Conservation (phyloP, 1,140 invertebrate genomes). For the Drosophila nigromelanica region DNA sequence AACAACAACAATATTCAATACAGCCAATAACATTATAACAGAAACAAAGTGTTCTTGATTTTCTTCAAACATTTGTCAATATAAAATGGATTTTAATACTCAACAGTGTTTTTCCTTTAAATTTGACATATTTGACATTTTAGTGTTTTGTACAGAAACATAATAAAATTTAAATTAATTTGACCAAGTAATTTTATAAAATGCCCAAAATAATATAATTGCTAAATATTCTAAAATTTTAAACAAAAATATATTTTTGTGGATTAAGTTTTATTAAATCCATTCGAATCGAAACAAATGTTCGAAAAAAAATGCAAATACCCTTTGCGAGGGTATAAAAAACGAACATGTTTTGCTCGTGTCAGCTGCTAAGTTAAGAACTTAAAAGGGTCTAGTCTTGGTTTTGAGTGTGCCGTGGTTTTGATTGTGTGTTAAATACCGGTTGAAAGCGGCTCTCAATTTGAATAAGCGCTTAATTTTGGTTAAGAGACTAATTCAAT, state of each 20-base stretch:
- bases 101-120: no score
- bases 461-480: slow-evolving; percentile 7
- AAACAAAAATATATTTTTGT: no score
- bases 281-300: no score
- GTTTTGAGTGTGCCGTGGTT: neutral
- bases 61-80: neutral
- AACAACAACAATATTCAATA: neutral
- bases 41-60: slow-evolving; percentile 3
- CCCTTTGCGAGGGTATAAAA: neutral
- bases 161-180: no score
- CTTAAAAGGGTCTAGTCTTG: neutral
- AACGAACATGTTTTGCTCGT: neutral
- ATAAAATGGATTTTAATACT: no score
- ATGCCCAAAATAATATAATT: no score
- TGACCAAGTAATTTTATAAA: no score
- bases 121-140: no score
- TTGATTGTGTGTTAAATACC: slow-evolving; percentile 1
- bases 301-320: neutral
- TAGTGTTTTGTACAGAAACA: no score
- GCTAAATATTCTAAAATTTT: no score
- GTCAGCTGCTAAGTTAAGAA: neutral
- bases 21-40: slow-evolving; percentile 12
- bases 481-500: slow-evolving; percentile 8
- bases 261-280: no score
- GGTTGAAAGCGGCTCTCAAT: slow-evolving; percentile 29